Percentiles rank a stretch among this genome's conserved stretches.
Evolutionary conservation across 2,888 invertebrate genomes (phyloP).

Genomic region (Acanthosepion pharaonis): DNA sequence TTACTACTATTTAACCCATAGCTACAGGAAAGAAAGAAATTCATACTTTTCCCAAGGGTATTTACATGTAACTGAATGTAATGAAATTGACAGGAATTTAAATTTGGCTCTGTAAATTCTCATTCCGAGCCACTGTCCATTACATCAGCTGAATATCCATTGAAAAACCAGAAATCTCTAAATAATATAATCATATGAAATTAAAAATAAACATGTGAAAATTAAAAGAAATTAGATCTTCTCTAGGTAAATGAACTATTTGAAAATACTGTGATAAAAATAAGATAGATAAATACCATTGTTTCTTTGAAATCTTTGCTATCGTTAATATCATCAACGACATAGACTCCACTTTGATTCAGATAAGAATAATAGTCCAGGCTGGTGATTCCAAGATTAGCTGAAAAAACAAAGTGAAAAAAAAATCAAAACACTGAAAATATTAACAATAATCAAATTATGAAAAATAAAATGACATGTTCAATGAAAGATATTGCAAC

Average conservation of each 20-base stretch:
- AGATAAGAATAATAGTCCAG: slow-evolving; percentile 80
- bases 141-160: too few species aligned
- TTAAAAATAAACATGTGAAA: too few species aligned
- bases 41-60: too few species aligned
- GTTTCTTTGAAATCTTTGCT: slow-evolving; percentile 81
- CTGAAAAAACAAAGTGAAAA: slow-evolving; percentile 71
- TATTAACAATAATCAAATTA: background rate
- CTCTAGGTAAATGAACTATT: background rate
- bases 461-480: background rate
- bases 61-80: too few species aligned
- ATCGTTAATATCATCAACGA: slow-evolving; percentile 81
- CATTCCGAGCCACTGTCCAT: too few species aligned
- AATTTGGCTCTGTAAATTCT: too few species aligned
- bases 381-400: slow-evolving; percentile 78
- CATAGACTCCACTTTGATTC: slow-evolving; percentile 79
- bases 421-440: background rate
- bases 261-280: background rate
- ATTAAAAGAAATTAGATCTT: too few species aligned
- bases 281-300: slow-evolving; percentile 72
- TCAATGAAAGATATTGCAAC: too few species aligned
- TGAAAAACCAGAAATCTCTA: too few species aligned
- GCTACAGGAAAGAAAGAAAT: too few species aligned
- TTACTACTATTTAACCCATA: too few species aligned
- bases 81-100: too few species aligned
- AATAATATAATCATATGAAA: background rate